These are phyloP conservation scores for Rhodinocichla rosea DNA, from an alignment of 2,113 vertebrate genomes.

Conservation along the genomic window DNA sequence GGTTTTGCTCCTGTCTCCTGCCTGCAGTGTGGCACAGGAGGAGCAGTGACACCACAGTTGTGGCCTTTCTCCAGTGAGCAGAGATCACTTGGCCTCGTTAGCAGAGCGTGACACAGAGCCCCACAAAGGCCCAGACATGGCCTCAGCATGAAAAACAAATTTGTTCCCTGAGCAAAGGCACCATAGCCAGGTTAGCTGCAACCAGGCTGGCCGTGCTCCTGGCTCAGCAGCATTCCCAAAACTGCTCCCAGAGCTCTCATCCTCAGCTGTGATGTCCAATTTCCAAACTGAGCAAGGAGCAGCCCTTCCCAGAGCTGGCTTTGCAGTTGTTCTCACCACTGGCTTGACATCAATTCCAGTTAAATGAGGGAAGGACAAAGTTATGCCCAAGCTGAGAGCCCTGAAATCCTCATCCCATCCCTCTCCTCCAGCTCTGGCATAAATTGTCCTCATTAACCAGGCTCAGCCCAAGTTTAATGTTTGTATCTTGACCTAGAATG, in stretches of 20 bases:
- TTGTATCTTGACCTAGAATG: not conserved
- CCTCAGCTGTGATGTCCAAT: not conserved
- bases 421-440: not conserved
- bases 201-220: not conserved
- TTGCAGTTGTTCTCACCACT: not conserved
- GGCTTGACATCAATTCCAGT: not conserved
- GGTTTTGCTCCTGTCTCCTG: not conserved
- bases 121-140: not conserved
- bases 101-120: not conserved
- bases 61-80: not conserved
- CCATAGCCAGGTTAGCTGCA: not conserved
- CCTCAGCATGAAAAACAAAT: not conserved
- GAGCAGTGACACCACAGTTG: not conserved
- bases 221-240: not conserved
- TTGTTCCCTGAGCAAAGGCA: not conserved
- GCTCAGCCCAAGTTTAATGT: not conserved
- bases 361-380: not conserved
- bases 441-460: conserved; percentile 5
- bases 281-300: not conserved
- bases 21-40: not conserved
- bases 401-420: not conserved
- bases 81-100: not conserved
- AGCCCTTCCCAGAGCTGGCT: not conserved
- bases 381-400: not conserved
- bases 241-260: conserved; percentile 18